Percentiles rank a stretch among this genome's conserved stretches.
Evolutionary conservation across 2,113 vertebrate species (phyloP).

Genomic region (Sylvilagus bachmani): DNA sequence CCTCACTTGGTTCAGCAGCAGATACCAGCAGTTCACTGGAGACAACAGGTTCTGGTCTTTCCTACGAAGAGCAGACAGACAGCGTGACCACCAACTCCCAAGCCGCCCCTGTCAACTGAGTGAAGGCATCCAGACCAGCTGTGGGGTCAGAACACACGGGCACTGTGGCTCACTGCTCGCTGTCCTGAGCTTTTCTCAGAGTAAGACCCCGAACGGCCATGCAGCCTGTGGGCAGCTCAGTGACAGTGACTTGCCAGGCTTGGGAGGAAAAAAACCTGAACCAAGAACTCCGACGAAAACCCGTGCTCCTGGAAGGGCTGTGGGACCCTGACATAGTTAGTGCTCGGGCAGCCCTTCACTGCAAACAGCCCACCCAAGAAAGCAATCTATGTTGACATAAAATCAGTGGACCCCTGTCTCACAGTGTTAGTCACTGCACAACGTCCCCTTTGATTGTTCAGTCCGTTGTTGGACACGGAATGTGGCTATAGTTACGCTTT

Average conservation of each 20-base stretch:
- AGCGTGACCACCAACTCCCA: conserved; percentile 20
- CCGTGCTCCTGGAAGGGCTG: background rate
- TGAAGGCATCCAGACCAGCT: background rate
- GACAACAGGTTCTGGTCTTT: conserved; percentile 99
- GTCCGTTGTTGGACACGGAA: conserved; percentile 59
- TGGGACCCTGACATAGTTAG: background rate
- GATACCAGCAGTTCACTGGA: conserved; percentile 99
- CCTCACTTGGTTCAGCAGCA: conserved; percentile 98
- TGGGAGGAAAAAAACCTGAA: background rate
- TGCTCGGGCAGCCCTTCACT: background rate
- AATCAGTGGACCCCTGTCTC: conserved; percentile 29
- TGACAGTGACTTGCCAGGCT: background rate
- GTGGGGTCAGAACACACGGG: background rate
- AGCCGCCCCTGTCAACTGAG: background rate
- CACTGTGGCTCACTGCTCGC: background rate
- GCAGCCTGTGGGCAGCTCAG: background rate
- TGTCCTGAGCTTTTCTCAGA: background rate
- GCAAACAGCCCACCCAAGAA: background rate
- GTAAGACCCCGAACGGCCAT: background rate
- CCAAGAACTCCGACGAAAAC: background rate
- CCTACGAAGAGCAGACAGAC: conserved; percentile 85
- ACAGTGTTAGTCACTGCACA: conserved; percentile 54
- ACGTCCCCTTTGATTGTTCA: conserved; percentile 53
- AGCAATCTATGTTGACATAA: conserved; percentile 27
- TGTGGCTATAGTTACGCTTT: conserved; percentile 28